phyloP scores from a whole-genome alignment of 2,888 invertebrate species.

The Plebejus anna region DNA sequence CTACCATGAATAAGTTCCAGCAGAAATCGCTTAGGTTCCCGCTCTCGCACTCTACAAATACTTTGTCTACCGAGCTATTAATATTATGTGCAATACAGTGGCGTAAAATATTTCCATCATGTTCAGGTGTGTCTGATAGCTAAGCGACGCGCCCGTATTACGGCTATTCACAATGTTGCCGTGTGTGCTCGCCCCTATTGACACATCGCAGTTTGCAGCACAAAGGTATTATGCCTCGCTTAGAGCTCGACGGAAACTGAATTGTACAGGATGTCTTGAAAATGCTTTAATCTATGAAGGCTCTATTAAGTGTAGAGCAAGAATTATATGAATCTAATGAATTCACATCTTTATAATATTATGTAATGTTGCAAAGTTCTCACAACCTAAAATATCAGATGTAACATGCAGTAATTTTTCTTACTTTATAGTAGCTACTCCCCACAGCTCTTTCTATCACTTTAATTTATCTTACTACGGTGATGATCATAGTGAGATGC shows the following conservation, averaged over 20 bases:
- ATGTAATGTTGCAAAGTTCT: too few relatives aligned
- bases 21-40: too few relatives aligned
- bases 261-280: background rate
- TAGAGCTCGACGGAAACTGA: background rate
- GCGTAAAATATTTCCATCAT: background rate
- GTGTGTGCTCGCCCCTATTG: constrained; percentile 21
- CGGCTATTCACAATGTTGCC: constrained; percentile 11
- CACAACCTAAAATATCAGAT: too few relatives aligned
- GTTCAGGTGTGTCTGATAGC: background rate
- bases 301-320: background rate
- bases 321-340: background rate
- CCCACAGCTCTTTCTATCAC: too few relatives aligned
- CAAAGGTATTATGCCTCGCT: constrained; percentile 1
- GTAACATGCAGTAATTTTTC: too few relatives aligned
- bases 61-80: background rate
- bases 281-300: background rate
- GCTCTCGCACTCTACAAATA: too few relatives aligned
- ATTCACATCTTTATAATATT: too few relatives aligned
- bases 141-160: constrained; percentile 10
- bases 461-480: too few relatives aligned
- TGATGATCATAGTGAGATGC: too few relatives aligned
- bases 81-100: background rate
- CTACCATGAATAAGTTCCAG: too few relatives aligned
- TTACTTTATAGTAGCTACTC: too few relatives aligned
- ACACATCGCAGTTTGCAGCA: constrained; percentile 1